Evolutionary conservation across 2,888 invertebrate species (phyloP).

Genomic region (Noctua janthe): DNA sequence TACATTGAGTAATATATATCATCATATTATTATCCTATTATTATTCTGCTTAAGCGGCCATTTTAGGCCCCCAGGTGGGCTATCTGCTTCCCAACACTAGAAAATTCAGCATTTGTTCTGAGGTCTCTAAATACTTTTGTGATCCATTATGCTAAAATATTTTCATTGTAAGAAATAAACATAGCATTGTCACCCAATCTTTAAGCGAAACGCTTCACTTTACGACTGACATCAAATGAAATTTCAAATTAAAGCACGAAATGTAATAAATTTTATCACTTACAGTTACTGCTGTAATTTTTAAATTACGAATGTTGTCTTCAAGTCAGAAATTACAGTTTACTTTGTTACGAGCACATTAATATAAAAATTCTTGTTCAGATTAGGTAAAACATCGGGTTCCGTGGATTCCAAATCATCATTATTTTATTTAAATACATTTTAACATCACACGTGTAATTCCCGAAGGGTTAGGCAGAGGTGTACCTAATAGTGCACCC

Average conservation of each 20-base stretch:
- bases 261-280: slow-evolving; percentile 33
- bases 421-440: too few relatives aligned
- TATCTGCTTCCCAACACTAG: background rate
- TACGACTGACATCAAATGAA: slow-evolving; percentile 34
- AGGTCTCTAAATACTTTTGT: background rate
- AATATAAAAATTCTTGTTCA: background rate
- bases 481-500: too few relatives aligned
- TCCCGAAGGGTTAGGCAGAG: too few relatives aligned
- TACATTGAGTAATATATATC: too few relatives aligned
- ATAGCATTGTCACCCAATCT: slow-evolving; percentile 19
- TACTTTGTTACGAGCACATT: background rate
- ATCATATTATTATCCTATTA: too few relatives aligned
- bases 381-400: background rate
- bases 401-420: background rate
- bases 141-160: background rate
- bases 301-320: slow-evolving; percentile 1
- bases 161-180: slow-evolving; percentile 12
- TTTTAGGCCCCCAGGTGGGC: background rate
- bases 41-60: too few relatives aligned
- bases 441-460: too few relatives aligned
- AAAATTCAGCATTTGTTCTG: background rate
- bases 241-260: slow-evolving; percentile 28
- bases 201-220: slow-evolving; percentile 16
- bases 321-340: slow-evolving; percentile 1
- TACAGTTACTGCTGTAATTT: slow-evolving; percentile 11